These are phyloP conservation scores for Phaethornis superciliosus DNA, from an alignment of 2,113 vertebrate species.

Conservation along the genomic window DNA sequence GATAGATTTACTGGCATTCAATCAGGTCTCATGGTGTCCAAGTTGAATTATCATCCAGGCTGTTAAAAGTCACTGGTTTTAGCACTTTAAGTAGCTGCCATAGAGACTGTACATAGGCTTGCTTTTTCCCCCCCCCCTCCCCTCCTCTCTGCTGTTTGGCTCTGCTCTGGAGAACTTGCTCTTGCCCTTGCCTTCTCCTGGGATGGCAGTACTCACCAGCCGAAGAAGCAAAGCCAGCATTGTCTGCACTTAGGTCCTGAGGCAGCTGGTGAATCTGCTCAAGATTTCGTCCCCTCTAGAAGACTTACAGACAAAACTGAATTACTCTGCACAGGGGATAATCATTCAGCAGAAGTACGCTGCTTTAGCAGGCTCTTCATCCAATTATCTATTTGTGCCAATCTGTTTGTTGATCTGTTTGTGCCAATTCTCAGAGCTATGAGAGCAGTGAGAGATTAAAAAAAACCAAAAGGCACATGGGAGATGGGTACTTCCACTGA, in stretches of 20 bases:
- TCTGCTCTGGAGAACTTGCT: neutral
- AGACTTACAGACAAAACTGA: neutral
- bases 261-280: neutral
- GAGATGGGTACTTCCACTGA: neutral
- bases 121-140: rapidly evolving
- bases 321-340: neutral
- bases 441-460: neutral
- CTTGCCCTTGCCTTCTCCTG: rapidly evolving
- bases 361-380: neutral
- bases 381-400: neutral
- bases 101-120: neutral
- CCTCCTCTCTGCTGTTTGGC: too few relatives aligned
- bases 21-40: neutral
- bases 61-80: neutral
- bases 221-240: neutral
- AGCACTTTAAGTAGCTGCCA: neutral
- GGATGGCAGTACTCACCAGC: neutral
- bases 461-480: rapidly evolving
- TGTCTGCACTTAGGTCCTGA: neutral
- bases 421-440: neutral
- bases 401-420: neutral
- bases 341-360: neutral
- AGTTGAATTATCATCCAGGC: neutral
- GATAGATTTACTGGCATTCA: neutral
- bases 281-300: neutral